A percentile compares a stretch with the other conserved stretches of the same genome.
Conservation (phyloP, 2,113 vertebrate species). For the Hypocryptadius cinnamomeus region DNA sequence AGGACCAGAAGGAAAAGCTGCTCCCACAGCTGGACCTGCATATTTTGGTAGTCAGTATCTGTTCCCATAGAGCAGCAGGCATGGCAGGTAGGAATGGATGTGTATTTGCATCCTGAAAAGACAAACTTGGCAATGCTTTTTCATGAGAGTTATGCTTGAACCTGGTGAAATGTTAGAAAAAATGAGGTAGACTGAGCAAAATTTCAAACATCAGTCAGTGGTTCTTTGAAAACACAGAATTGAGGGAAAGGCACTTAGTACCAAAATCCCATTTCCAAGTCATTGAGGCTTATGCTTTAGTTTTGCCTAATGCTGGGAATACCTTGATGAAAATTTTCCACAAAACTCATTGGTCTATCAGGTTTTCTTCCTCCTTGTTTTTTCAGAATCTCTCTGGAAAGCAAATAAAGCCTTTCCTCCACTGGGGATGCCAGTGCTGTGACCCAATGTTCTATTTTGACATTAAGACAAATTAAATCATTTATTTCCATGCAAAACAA, state of each 20-base stretch:
- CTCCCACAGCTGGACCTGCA: not conserved
- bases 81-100: not conserved
- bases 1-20: not conserved
- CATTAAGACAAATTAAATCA: conserved; percentile 29
- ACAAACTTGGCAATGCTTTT: not conserved
- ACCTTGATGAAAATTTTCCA: not conserved
- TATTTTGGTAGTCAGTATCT: not conserved
- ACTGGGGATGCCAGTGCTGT: not conserved
- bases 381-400: not conserved
- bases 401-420: not conserved
- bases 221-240: not conserved
- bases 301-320: not conserved
- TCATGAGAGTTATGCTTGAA: not conserved
- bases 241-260: accelerated
- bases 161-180: not conserved
- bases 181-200: not conserved
- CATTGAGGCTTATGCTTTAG: not conserved
- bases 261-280: not conserved
- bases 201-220: not conserved
- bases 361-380: not conserved
- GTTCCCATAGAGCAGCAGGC: not conserved
- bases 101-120: not conserved
- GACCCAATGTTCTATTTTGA: conserved; percentile 31
- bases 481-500: conserved; percentile 19
- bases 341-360: not conserved